Evolutionary conservation across 2,888 invertebrate genomes (phyloP), one percentile per base, ranked within the genome.

Genomic region (Dicyrtomina minuta): DNA sequence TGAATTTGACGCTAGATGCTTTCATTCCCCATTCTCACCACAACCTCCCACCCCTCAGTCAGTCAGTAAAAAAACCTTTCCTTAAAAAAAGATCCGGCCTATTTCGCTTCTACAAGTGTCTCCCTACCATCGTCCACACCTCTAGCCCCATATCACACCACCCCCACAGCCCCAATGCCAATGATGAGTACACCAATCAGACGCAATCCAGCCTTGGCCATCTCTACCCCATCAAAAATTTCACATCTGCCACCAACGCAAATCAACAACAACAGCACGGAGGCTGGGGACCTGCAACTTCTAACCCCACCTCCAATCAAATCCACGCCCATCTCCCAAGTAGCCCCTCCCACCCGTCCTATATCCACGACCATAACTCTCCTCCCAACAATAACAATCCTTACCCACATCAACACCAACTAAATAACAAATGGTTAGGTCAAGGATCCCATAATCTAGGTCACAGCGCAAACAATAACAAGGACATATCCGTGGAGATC

Each of bases 21-120:
- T 8, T 33, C 33, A 33, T 8, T 8, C 33, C 33, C 33, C 33
- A 33, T 8, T 33, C 33, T 33, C 33, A 8, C 33, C 33, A 33
- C 33, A 3, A 33, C 33, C 33, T 8, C 33, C 8, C 33, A 13
- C 22, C 51, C 17, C 22, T 20, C 51, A 13, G 10, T 17, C 20
- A 12, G 46, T 12, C 15, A n/a, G 20, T 44, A 20, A 68, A 68
- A 33, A 46, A 60, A 60, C 60, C 67, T 5, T 68, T 51, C 41
- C 26, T 68, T 15, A 68, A 68, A 33, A 68, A 68, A 58, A 15
- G 67, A 33, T 60, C 67, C 0, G 67, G 67, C 10, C 51, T 68
- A 13, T 60, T 60, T 20, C 27, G 67, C 20, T 68, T 41, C 24
- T 60, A 43, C 22, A 60, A 60, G 22, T 41, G 60, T 20, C 5